Percentiles rank a stretch among this genome's conserved stretches.
Evolutionary conservation across 2,888 invertebrate species (phyloP).

Genomic region (Drosophila sordidapex): DNA sequence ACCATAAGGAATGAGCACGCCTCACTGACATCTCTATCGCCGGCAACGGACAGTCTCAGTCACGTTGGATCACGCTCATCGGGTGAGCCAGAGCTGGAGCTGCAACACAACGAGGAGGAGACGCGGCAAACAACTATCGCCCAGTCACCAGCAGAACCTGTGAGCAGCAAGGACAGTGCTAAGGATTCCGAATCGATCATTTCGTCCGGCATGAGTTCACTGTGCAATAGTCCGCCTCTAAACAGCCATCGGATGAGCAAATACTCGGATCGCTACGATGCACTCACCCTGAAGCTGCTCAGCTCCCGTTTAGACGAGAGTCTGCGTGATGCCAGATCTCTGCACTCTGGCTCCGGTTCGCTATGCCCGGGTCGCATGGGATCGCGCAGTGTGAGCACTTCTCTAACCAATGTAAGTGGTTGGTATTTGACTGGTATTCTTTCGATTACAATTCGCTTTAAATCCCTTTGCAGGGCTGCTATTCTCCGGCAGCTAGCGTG

Average conservation of each 20-base stretch:
- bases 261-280: constrained; percentile 83
- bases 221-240: constrained; percentile 82
- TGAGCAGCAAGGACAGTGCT: constrained; percentile 79
- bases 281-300: constrained; percentile 77
- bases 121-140: constrained; percentile 15
- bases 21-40: constrained; percentile 57
- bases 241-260: constrained; percentile 78
- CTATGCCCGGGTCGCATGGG: constrained; percentile 71
- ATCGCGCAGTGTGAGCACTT: constrained; percentile 76
- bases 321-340: constrained; percentile 75
- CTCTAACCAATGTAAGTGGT: constrained; percentile 82
- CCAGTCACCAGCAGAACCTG: constrained; percentile 37
- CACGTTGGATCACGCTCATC: constrained; percentile 66
- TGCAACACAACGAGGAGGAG: constrained; percentile 33
- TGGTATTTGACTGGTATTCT: background rate
- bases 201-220: constrained; percentile 83
- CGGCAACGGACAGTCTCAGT: constrained; percentile 44
- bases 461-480: constrained; percentile 87
- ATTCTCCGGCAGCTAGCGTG: constrained; percentile 89
- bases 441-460: background rate
- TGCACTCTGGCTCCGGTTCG: constrained; percentile 77
- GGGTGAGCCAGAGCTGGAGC: constrained; percentile 52
- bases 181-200: constrained; percentile 82
- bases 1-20: constrained; percentile 81
- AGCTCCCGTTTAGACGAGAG: constrained; percentile 78